Conservation (phyloP, 30 jellyfish, hydroid and myxozoan genomes). For the Morbakka virulenta region DNA sequence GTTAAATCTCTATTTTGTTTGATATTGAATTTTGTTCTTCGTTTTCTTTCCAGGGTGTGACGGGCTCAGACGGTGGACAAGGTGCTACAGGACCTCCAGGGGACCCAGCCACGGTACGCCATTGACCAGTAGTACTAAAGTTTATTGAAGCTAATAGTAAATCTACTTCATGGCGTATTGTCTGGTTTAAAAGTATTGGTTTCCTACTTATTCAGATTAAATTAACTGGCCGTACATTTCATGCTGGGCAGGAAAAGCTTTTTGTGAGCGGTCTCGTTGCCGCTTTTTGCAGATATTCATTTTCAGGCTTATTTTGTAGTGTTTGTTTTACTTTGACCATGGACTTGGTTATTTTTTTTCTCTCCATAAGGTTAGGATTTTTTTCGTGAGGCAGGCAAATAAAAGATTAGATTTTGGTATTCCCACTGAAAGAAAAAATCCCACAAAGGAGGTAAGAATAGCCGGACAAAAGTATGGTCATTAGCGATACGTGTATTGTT, state of each 20-base stretch:
- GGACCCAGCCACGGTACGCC: conserved; percentile 18
- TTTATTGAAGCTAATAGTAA: neutral
- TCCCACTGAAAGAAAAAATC: too few species aligned
- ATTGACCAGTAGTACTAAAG: neutral
- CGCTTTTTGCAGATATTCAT: too few species aligned
- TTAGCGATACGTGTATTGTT: neutral
- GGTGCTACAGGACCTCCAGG: conserved; percentile 39
- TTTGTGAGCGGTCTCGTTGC: too few species aligned
- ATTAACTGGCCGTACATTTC: neutral
- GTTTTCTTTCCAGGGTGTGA: neutral
- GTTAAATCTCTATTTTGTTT: too few species aligned
- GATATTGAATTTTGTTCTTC: too few species aligned
- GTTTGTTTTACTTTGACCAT: too few species aligned
- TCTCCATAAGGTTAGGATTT: too few species aligned
- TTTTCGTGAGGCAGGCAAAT: too few species aligned
- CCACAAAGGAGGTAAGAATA: too few species aligned
- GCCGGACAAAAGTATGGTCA: neutral
- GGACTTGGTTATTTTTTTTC: too few species aligned
- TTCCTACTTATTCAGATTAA: neutral
- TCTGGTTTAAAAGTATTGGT: neutral
- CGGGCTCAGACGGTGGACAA: conserved; percentile 26
- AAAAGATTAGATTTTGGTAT: too few species aligned
- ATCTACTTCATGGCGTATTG: neutral
- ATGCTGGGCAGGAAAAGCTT: neutral
- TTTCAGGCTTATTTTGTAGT: too few species aligned